Evolutionary conservation across 2,888 invertebrate species (phyloP).

Genomic region (Amiota mariae): DNA sequence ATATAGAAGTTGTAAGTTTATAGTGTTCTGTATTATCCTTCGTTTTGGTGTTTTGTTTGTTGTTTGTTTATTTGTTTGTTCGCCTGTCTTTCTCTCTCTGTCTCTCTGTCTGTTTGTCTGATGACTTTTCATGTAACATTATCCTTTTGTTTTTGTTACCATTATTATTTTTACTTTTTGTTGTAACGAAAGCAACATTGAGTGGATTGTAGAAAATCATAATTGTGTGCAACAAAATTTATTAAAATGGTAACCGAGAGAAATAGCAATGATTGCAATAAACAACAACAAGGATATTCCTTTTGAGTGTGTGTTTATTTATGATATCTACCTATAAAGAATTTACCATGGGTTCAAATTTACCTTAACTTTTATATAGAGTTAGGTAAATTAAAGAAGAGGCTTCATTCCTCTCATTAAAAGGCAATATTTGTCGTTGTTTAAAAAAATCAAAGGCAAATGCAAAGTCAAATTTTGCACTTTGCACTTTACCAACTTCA

Average conservation of each 20-base stretch:
- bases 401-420: conserved; percentile 24
- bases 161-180: no score
- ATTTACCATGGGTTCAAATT: no score
- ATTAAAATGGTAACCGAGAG: no score
- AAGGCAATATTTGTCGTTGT: conserved; percentile 38
- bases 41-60: background rate
- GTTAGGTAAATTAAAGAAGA: no score
- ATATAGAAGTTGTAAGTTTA: no score
- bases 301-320: background rate
- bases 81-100: background rate
- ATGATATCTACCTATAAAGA: background rate
- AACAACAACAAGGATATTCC: background rate
- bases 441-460: conserved; percentile 37
- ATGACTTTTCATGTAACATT: background rate
- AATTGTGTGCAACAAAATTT: no score
- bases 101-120: background rate
- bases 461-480: conserved; percentile 45
- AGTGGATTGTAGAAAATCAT: no score
- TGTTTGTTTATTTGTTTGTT: background rate
- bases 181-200: no score
- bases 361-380: no score
- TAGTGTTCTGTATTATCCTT: no score
- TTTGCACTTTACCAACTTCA: conserved; percentile 12
- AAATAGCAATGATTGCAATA: no score
- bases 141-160: background rate